Evolutionary conservation across 2,797 vertebrate species (phyloP).

Genomic region (Myotis myotis): DNA sequence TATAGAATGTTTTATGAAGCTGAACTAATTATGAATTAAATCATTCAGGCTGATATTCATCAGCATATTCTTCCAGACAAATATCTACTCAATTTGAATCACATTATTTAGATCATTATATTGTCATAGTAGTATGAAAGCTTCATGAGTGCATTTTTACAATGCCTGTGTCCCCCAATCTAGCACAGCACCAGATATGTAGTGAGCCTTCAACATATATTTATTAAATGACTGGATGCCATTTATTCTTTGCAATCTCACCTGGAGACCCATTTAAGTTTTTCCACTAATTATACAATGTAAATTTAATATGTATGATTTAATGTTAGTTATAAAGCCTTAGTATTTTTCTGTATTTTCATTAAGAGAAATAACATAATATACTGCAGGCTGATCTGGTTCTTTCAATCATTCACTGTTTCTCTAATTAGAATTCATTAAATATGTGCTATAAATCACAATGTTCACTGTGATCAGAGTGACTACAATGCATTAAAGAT

Average conservation of each 20-base stretch:
- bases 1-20: neutral
- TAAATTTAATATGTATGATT: constrained; percentile 38
- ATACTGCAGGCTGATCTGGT: neutral
- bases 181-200: neutral
- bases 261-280: neutral
- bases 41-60: neutral
- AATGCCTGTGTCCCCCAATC: rapidly evolving
- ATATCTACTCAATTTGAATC: neutral
- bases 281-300: neutral
- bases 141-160: neutral
- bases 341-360: neutral
- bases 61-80: neutral
- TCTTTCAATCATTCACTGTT: neutral
- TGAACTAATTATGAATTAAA: constrained; percentile 25
- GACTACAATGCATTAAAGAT: neutral
- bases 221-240: neutral
- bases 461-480: neutral
- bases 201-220: neutral
- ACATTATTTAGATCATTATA: neutral
- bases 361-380: neutral
- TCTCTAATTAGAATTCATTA: constrained; percentile 21
- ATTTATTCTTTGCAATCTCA: neutral
- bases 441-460: neutral
- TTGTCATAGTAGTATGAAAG: neutral
- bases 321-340: constrained; percentile 31